phyloP scores from a whole-genome alignment of 2,888 invertebrate genomes.

The Drosophila diplacantha region DNA sequence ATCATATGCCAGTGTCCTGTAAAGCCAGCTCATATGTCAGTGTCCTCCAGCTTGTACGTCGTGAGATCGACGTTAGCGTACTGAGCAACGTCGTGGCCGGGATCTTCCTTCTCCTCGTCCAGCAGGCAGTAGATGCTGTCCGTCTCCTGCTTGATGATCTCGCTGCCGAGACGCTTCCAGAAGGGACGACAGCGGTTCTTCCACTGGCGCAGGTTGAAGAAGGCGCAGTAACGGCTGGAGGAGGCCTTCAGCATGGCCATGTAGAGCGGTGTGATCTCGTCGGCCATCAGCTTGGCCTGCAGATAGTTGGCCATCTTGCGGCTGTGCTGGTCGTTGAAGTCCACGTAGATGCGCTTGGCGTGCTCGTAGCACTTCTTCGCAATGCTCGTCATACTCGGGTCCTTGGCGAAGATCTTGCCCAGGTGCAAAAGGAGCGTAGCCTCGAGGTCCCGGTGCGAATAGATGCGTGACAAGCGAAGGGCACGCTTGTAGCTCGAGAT shows the following conservation, averaged over 20 bases:
- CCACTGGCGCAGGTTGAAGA: conserved; percentile 66
- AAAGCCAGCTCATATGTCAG: conserved; percentile 36
- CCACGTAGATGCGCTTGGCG: conserved; percentile 64
- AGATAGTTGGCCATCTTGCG: conserved; percentile 63
- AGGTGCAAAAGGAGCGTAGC: conserved; percentile 58
- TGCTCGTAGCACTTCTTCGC: conserved; percentile 63
- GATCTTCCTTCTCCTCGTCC: conserved; percentile 57
- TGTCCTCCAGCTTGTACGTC: conserved; percentile 52
- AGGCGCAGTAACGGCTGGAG: conserved; percentile 52
- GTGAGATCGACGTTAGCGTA: conserved; percentile 29
- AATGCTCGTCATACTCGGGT: conserved; percentile 46
- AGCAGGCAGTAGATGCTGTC: conserved; percentile 58
- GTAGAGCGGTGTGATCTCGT: conserved; percentile 68
- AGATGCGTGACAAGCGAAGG: conserved; percentile 50
- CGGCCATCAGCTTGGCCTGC: conserved; percentile 68
- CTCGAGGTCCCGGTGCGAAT: conserved; percentile 49
- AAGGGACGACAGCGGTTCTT: conserved; percentile 68
- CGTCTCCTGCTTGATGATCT: conserved; percentile 54
- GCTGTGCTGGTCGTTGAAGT: conserved; percentile 57
- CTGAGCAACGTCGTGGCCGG: conserved; percentile 13
- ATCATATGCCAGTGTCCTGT: conserved; percentile 45
- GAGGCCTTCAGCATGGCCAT: conserved; percentile 68
- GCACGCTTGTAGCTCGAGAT: conserved; percentile 53
- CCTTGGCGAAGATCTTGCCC: conserved; percentile 61
- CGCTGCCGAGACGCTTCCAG: conserved; percentile 58